A percentile compares a stretch with the other conserved stretches of the same genome.
Conservation (phyloP, 2,888 invertebrate species). For the Catotricha subobsoleta region DNA sequence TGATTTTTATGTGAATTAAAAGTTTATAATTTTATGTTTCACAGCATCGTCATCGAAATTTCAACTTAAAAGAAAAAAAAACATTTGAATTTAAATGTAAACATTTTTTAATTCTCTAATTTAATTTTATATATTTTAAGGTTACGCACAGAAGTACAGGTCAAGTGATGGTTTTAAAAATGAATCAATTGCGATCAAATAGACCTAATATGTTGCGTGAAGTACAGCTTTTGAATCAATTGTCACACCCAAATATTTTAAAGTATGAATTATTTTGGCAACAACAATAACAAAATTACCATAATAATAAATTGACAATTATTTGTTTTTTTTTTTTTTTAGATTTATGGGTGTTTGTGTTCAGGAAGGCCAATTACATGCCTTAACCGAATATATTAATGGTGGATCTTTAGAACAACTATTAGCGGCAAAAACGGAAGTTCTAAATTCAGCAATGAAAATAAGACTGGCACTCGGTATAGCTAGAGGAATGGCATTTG, state of each 20-base stretch:
- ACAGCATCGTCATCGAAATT: constrained; percentile 2
- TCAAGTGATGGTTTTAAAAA: constrained; percentile 92
- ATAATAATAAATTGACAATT: neutral
- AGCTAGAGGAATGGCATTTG: constrained; percentile 79
- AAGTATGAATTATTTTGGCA: constrained; percentile 43
- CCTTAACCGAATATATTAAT: constrained; percentile 88
- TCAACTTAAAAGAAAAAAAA: neutral
- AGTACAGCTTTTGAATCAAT: constrained; percentile 89
- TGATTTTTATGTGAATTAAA: no score
- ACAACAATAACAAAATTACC: neutral
- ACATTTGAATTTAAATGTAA: neutral
- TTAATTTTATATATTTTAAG: constrained; percentile 35
- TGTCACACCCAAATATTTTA: constrained; percentile 87
- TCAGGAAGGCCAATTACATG: constrained; percentile 88
- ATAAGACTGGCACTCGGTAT: constrained; percentile 76
- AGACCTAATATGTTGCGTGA: constrained; percentile 92
- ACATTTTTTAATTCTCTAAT: constrained; percentile 4
- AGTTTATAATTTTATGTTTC: no score
- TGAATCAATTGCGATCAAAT: constrained; percentile 86
- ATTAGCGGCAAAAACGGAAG: constrained; percentile 52
- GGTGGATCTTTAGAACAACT: constrained; percentile 87
- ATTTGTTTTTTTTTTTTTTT: constrained; percentile 18
- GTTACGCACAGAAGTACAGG: constrained; percentile 85
- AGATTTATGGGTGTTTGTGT: constrained; percentile 94
- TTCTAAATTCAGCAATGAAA: constrained; percentile 57